Evolutionary conservation across 2,888 invertebrate genomes (phyloP), one percentile per base, ranked within the genome.

Genomic region (Sarcophaga variegata): DNA sequence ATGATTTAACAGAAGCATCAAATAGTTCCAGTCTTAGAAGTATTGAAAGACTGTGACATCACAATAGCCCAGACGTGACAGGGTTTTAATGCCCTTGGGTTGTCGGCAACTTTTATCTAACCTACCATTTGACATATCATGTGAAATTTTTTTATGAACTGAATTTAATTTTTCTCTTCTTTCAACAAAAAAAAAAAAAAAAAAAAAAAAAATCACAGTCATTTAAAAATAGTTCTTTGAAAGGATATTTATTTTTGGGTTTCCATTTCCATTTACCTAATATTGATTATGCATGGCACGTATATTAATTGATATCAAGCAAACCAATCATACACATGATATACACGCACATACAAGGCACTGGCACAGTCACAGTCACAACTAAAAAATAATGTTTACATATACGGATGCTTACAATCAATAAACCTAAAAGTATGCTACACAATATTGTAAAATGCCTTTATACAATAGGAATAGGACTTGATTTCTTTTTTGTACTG

Each of bases 271-370:
- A 17, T n/a, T 20, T 20, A 20, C 8, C 37, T 72, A 25, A 67
- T 67, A 72, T 86, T 86, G 81, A 71, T 72, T 88, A 89, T 88
- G 86, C 92, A 88, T 88, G 86, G 90, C 92, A 92, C 92, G 92
- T 92, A 91, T 91, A 91, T 92, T 92, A 92, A 92, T 92, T 92
- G 92, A 92, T 92, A 91, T 90, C 84, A 63, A 84, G 87, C 81
- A 81, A 84, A 84, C 78, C 87, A 84, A 87, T 85, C 83, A 69
- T 83, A 85, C 69, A 83, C 76, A 79, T 71, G 79, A 77, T 71
- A 78, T 17, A 54, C 25, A 70, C 20, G 27, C 49, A 70, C 54
- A 25, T 14, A 22, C 49, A 20, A 3, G n/a, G n/a, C n/a, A n/a
- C n/a, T n/a, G 22, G 20, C 5, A 27, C 12, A 62, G 27, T 49